Percentiles rank a stretch among this genome's conserved stretches.
Conservation (phyloP, 2,888 invertebrate genomes). For the Psylliodes chrysocephalus region DNA sequence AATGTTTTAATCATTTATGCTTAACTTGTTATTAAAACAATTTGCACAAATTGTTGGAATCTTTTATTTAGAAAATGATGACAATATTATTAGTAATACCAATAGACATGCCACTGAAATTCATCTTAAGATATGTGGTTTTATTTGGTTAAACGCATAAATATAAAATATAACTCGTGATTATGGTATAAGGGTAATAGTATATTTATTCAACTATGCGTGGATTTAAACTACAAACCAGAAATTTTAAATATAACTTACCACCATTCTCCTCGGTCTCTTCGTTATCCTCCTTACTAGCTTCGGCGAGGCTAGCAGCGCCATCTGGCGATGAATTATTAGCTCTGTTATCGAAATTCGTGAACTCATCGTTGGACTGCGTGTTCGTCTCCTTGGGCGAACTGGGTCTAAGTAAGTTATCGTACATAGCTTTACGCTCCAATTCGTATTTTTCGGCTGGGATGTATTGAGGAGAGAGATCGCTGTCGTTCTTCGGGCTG, state of each 20-base stretch:
- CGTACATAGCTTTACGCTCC: slow-evolving; percentile 63
- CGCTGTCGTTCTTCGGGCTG: slow-evolving; percentile 59
- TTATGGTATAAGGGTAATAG: no score
- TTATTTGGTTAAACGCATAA: no score
- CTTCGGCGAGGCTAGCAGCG: slow-evolving; percentile 54
- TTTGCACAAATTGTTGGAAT: no score
- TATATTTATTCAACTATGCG: no score
- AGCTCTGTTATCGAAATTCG: slow-evolving; percentile 38
- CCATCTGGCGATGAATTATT: slow-evolving; percentile 48
- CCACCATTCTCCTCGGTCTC: slow-evolving; percentile 60
- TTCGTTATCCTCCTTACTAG: slow-evolving; percentile 50
- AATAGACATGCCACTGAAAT: no score
- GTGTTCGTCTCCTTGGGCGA: slow-evolving; percentile 46
- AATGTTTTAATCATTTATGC: no score
- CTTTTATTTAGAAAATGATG: no score
- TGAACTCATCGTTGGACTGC: slow-evolving; percentile 27
- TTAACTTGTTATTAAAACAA: no score
- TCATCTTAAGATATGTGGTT: no score
- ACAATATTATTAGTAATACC: no score
- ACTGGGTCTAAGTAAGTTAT: slow-evolving; percentile 60
- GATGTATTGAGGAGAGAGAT: slow-evolving; percentile 63
- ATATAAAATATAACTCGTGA: no score
- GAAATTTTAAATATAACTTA: slow-evolving; percentile 14
- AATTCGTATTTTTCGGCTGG: slow-evolving; percentile 65
- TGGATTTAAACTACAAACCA: not conserved